Base-by-base conservation (phyloP, 2,113 vertebrate species). In the Actenoides hombroni region DNA sequence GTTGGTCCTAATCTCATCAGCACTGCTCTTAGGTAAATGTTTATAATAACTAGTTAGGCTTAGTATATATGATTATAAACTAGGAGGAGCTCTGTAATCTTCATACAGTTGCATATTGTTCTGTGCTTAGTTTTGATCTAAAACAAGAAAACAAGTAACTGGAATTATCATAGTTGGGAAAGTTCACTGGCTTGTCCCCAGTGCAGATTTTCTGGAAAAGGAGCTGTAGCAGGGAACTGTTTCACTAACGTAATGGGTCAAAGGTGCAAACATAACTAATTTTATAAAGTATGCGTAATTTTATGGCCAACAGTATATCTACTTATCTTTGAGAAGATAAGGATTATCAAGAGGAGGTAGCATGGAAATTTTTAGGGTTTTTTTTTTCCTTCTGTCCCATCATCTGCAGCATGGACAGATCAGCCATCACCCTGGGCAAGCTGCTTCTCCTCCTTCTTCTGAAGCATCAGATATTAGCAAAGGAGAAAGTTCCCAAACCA, bases 311-410 rank as follows among this genome's bases (percentile, higher is more conserved):
- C 11, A 53, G 19, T 48, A 9, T 88, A 37, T 65, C 46, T 76
- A 6, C 40, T 94, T 92, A 69, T 84, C 78, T 92, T 87, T 40
- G 78, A 73, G 57, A 86, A 87, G 81, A 91, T 89, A 89, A 84
- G 39, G 60, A 74, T 92, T 91, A 86, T 75, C 51, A 86, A 54
- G 51, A 82, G 74, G 63, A 81, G 16, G 17, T 40, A 86, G 46
- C 54, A 63, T 78, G 73, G 56, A 75, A 89, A 91, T 48, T 92
- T 89, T 49, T 9, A 17, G 23, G 3, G 3, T 0, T 2, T 53
- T 80, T 77, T 77, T 89, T 56, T 86, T 78, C n/a, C 69, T 65
- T 84, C 37, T 78, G n/a, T 71, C 46, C 31, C 28, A 39, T 39
- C 29, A 29, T 92, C 81, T 91, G 73, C 60, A 92, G 63, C 63